Conservation (phyloP, 2,113 vertebrate species). For the Taurulus bubalis region DNA sequence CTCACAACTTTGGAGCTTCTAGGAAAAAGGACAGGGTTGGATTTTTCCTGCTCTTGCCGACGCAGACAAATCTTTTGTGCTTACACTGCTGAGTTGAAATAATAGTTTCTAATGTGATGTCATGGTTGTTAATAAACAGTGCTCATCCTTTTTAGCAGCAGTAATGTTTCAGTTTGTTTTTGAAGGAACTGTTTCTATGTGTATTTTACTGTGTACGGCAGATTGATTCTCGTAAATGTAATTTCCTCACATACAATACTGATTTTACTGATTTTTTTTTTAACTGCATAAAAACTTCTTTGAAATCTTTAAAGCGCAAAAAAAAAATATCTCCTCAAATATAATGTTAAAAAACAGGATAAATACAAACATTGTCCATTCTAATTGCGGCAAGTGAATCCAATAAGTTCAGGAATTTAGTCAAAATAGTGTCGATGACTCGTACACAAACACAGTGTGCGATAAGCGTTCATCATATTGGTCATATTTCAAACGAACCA, state of each 20-base stretch:
- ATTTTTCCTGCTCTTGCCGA: conserved; percentile 37
- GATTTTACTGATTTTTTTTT: neutral
- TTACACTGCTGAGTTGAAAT: conserved; percentile 42
- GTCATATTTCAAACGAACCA: neutral
- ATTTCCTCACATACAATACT: too few relatives aligned
- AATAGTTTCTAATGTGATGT: conserved; percentile 39
- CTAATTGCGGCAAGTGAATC: neutral
- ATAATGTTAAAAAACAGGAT: too few relatives aligned
- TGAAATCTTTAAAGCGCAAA: neutral
- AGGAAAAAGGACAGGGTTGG: conserved; percentile 51
- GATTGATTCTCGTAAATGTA: neutral
- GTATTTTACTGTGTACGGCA: neutral
- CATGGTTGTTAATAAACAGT: conserved; percentile 23
- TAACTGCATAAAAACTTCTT: neutral
- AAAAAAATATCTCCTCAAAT: neutral
- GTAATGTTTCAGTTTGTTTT: neutral
- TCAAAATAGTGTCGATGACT: neutral
- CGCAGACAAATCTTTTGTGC: conserved; percentile 46
- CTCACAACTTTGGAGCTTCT: conserved; percentile 23
- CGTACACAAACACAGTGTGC: neutral
- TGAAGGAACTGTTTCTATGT: too few relatives aligned
- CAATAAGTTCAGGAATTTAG: neutral
- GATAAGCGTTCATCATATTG: neutral
- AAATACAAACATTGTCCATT: neutral
- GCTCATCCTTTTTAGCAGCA: neutral